Base-by-base conservation (phyloP, 2,888 invertebrate genomes). In the Tiliacea aurago region DNA sequence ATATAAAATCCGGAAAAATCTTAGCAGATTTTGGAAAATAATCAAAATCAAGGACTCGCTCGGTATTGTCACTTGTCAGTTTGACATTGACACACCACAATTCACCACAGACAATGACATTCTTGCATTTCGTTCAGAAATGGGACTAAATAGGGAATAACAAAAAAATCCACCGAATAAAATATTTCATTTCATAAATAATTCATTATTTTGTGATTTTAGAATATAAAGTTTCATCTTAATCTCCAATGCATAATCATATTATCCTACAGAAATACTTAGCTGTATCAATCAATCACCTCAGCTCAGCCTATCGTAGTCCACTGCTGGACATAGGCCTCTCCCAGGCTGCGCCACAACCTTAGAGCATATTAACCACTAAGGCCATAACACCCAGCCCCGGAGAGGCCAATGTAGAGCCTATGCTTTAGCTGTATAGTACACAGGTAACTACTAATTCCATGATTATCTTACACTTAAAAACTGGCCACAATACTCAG, bases 1-100 rank as follows among this genome's bases (percentile, higher is more conserved):
- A 18, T 7, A 20, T 0, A 45, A 56, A 61, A 58, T 59, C 7
- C 0, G 45, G 18, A 61, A 61, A 69, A 49, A 53, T 33, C 41
- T 0, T 10, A 71, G 23, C 71, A 81, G 75, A 81, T 80, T 59
- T 70, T 18, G 10, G 1, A 51, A 51, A 33, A 51, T 47, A 70
- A 53, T 53, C 18, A 66, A 6, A 1, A n/a, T 2, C 7, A n/a
- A n/a, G n/a, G n/a, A 28, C n/a, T 28, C 15, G 37, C 23, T n/a
- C 33, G 4, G 5, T 10, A 20, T 2, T 28, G 18, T 18, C 15
- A 2, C 11, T 53, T 70, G 56, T 56, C 71, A 51, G 37, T 61
- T 61, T 33, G 51, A 53, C 28, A 55, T 28, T 55, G 55, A 55
- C 56, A 53, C 13, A 23, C 23, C 18, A n/a, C 18, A n/a, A n/a